Percentiles rank a stretch among this genome's conserved stretches.
Evolutionary conservation across 2,113 vertebrate species (phyloP).

Genomic region (Platycercus adscitus): DNA sequence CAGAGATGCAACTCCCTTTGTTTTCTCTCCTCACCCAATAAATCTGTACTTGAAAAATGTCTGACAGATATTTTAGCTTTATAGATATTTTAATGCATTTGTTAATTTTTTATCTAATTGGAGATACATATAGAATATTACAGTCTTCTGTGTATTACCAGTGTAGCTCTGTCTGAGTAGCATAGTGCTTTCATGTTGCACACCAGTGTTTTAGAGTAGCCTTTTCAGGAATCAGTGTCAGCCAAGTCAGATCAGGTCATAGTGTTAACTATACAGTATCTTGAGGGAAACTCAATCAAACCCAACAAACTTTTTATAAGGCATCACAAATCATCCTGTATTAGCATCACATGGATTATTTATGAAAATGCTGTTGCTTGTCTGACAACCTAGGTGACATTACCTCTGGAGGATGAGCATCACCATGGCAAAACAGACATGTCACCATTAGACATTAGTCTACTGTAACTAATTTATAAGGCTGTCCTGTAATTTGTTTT

Average conservation of each 20-base stretch:
- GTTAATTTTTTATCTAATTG: constrained; percentile 32
- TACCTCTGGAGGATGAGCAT: constrained; percentile 74
- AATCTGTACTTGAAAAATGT: not conserved
- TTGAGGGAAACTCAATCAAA: constrained; percentile 60
- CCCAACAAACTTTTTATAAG: constrained; percentile 61
- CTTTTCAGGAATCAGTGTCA: constrained; percentile 1
- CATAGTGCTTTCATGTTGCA: not conserved
- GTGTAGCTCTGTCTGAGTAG: not conserved
- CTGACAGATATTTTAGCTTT: not conserved
- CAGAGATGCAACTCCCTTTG: not conserved
- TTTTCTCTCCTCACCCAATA: not conserved
- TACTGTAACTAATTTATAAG: constrained; percentile 76
- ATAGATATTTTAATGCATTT: not conserved
- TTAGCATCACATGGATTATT: constrained; percentile 76
- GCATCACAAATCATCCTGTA: constrained; percentile 68
- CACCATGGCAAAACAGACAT: constrained; percentile 73
- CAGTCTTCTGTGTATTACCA: not conserved
- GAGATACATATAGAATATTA: not conserved
- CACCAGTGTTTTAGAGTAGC: not conserved
- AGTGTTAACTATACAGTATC: constrained; percentile 13
- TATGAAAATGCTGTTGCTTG: constrained; percentile 73
- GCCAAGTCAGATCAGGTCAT: constrained; percentile 1
- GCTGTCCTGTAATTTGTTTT: constrained; percentile 75
- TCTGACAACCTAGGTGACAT: constrained; percentile 74
- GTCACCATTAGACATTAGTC: constrained; percentile 72